These are phyloP conservation scores for Diglossa brunneiventris DNA, from an alignment of 2,113 vertebrate genomes.

Conservation along the genomic window DNA sequence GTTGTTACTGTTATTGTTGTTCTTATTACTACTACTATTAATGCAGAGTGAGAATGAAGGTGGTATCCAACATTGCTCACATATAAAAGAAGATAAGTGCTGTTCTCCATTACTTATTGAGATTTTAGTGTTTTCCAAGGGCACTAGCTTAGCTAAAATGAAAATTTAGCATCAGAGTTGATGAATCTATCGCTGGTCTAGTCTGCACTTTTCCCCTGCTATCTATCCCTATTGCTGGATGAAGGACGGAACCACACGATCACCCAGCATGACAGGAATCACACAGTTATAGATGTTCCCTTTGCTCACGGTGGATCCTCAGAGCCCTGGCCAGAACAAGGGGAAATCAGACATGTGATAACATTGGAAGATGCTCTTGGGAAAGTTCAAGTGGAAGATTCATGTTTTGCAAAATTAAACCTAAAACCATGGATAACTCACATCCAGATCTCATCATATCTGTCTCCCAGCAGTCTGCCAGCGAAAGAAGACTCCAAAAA, in stretches of 20 bases:
- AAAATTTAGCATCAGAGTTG: background rate
- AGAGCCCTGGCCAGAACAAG: background rate
- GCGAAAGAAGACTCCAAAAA: background rate
- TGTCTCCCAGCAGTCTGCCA: background rate
- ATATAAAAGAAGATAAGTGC: background rate
- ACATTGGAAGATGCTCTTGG: background rate
- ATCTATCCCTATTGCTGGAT: background rate
- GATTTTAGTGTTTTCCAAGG: background rate
- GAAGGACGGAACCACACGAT: background rate
- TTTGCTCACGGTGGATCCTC: background rate
- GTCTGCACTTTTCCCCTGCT: background rate
- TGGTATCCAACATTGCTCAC: background rate
- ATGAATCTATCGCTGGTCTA: background rate
- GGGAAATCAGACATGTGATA: background rate
- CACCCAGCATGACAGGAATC: accelerated
- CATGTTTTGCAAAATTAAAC: background rate
- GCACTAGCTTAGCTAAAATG: background rate
- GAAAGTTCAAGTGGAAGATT: background rate
- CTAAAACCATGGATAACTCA: background rate
- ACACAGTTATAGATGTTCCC: background rate
- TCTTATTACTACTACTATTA: background rate
- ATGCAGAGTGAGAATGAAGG: background rate
- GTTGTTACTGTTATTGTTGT: background rate
- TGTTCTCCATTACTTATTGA: background rate
- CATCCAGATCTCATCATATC: background rate